phyloP scores from a whole-genome alignment of 2,797 vertebrate genomes.

The Yasuhikotakia modesta region DNA sequence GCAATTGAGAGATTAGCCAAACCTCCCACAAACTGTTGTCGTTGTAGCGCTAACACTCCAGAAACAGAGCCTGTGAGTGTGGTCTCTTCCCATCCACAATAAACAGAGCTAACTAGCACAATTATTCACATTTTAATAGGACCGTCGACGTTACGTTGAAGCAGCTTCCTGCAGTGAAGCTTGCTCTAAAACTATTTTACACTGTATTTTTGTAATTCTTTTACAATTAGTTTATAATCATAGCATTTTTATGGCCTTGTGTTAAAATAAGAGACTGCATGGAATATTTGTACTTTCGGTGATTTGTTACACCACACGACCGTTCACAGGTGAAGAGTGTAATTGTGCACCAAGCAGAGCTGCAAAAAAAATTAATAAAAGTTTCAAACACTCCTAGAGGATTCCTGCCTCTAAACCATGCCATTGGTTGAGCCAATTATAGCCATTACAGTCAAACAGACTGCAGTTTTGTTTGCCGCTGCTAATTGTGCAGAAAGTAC shows the following conservation, averaged over 20 bases:
- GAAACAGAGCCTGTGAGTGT: conserved; percentile 8
- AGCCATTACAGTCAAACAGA: neutral
- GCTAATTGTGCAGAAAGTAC: conserved; percentile 1
- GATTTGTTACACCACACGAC: neutral
- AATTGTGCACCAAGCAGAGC: neutral
- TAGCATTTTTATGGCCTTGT: neutral
- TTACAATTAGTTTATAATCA: neutral
- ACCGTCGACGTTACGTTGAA: neutral
- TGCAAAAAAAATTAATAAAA: neutral
- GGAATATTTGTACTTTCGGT: neutral
- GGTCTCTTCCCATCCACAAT: conserved; percentile 27
- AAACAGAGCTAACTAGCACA: conserved; percentile 40
- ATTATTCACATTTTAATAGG: conserved; percentile 43
- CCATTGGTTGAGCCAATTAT: neutral
- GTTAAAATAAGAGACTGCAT: neutral
- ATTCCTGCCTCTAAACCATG: neutral
- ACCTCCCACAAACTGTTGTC: conserved; percentile 44
- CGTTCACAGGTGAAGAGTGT: neutral
- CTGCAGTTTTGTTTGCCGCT: neutral
- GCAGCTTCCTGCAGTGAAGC: conserved; percentile 13
- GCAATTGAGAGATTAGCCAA: conserved; percentile 39
- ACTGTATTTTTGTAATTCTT: neutral
- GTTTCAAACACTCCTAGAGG: neutral
- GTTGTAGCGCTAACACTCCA: conserved; percentile 10
- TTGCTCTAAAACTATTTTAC: conserved; percentile 25